Evolutionary conservation across 2,888 invertebrate species (phyloP), one percentile per base, ranked within the genome.

Genomic region (Cremastinae sp.): DNA sequence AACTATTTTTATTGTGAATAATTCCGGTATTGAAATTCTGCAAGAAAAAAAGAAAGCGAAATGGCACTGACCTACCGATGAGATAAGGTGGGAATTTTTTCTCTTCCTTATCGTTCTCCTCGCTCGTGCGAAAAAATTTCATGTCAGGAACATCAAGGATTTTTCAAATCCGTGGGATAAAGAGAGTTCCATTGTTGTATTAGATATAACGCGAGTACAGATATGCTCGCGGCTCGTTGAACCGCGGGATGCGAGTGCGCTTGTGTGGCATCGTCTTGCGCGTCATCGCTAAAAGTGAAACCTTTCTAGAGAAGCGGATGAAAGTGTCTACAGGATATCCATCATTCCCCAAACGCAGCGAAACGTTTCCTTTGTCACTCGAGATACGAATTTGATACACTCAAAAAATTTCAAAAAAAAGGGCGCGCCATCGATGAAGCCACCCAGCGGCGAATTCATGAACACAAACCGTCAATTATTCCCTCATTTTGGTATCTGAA

Each of bases 251-350:
- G 39, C 68, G 43, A 61, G 37, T 14, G 18, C 41, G 53, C 47
- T 41, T 37, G 14, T 20, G 43, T 28, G 16, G 10, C 16, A 37
- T 68, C 47, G 37, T n/a, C 20, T 53, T 18, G 58, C 78, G 81
- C 80, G 76, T 79, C 78, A 62, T 80, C 81, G 81, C 81, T 83
- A 83, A 85, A 86, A 86, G 86, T 86, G 86, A 86, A 86, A 86
- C 78, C 80, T 82, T 58, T n/a, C 14, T 4, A 4, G 28, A 10
- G 18, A 61, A 41, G 18, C 14, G 71, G 80, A 85, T 80, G 83
- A 86, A 86, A 86, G 86, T 85, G 79, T 84, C 79, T 77, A 79
- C 80, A 75, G 37, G 68, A 65, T 68, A 62, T 62, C 41, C 61
- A 20, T 45, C 14, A 35, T 45, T 55, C 28, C 55, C 53, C 55